These are phyloP conservation scores for Aplodontia rufa DNA, from an alignment of 2,113 vertebrate genomes.

Conservation along the genomic window DNA sequence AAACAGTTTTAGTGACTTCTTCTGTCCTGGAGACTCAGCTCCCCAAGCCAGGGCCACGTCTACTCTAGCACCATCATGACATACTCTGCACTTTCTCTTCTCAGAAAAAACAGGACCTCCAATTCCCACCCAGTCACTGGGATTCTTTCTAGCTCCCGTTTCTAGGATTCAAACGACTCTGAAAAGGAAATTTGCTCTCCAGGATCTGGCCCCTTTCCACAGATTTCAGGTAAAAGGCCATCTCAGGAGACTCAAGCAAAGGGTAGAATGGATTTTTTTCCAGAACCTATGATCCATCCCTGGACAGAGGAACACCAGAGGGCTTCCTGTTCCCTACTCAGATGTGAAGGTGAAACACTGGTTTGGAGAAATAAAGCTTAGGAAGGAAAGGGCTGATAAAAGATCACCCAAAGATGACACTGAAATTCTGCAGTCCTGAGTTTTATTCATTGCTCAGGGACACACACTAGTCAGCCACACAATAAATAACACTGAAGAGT, in stretches of 20 bases:
- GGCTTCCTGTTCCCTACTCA: background rate
- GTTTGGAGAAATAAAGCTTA: background rate
- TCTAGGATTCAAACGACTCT: background rate
- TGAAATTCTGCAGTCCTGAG: background rate
- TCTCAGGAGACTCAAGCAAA: background rate
- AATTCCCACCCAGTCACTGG: background rate
- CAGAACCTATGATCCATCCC: background rate
- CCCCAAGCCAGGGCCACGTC: background rate
- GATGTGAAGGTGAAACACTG: background rate
- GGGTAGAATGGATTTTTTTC: background rate
- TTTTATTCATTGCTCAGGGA: background rate
- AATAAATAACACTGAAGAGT: background rate
- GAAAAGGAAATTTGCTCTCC: conserved; percentile 2
- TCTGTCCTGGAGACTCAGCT: background rate
- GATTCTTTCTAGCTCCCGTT: background rate
- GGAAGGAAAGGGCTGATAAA: background rate
- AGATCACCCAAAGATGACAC: background rate
- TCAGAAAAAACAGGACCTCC: background rate
- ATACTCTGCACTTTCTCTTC: background rate
- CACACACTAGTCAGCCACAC: background rate
- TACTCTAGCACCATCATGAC: background rate
- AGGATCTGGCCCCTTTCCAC: background rate
- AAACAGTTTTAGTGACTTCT: background rate
- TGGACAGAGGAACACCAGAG: background rate
- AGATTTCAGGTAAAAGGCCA: background rate